Base-by-base conservation (phyloP, 1,140 invertebrate genomes). In the Papilio helenus region DNA sequence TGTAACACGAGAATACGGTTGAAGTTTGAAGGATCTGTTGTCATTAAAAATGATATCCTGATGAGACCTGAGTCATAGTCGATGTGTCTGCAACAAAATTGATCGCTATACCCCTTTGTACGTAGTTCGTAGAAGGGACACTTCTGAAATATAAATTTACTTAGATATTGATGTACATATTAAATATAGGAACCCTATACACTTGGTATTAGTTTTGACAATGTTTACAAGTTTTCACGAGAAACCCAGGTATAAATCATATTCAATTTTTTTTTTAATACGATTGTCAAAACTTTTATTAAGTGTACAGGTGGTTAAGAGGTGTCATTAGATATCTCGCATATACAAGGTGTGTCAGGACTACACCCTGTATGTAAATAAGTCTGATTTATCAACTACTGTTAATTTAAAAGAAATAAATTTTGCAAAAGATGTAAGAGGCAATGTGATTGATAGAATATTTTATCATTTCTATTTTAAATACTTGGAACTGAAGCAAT, bases 41-140 rank as follows among this genome's bases (percentile, higher is more conserved):
- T 73, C 72, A 73, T 73, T 73, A 23, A 73, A 72, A 72, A 73
- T 49, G 42, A 46, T 49, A 34, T 68, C 61, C 14, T 68, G 61
- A 68, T 34, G 61, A 16, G 23, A 65, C 4, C 3, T 29, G 14
- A 26, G 8, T 14, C 61, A 46, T 29, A 65, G 26, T 26, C 10
- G 58, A 65, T 29, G 23, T 65, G 26, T 65, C 26, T 26, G 23
- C 23, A 65, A 65, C 3, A 29, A 65, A 65, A 65, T 65, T 65
- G 26, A 29, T 65, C 9, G 61, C 61, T 65, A 16, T 61, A 26
- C n/a, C 58, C 20, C 3, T 14, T 61, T 61, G 23, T 61, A 61
- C 55, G 55, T 26, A 23, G 58, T 61, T 26, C 23, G 12, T 14
- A 26, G 23, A 61, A 26, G 23, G 10, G 20, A 61, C 55, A 58